These are phyloP conservation scores for Centroberyx gerrardi DNA, from an alignment of 2,797 vertebrate species.

Conservation along the genomic window DNA sequence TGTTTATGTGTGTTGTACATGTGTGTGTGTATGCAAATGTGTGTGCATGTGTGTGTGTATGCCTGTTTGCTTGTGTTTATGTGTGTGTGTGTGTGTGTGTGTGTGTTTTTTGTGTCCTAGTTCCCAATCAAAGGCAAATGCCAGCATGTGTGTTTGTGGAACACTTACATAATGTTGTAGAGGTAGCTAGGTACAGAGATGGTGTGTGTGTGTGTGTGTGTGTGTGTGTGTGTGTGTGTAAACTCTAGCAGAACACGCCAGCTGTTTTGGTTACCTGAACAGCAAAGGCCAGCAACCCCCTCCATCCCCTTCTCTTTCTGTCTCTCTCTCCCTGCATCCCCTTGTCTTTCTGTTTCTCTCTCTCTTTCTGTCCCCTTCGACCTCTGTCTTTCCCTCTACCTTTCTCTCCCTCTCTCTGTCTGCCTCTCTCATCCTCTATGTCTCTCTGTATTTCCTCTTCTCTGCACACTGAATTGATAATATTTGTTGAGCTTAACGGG, in stretches of 20 bases:
- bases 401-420: constrained; percentile 29
- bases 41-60: neutral
- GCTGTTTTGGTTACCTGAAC: constrained; percentile 48
- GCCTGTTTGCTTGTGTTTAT: neutral
- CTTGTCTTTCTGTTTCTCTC: constrained; percentile 49
- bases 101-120: constrained; percentile 32
- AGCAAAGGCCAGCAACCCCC: constrained; percentile 49
- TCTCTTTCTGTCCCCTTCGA: constrained; percentile 42
- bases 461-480: constrained; percentile 61
- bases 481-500: constrained; percentile 61
- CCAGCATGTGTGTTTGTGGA: constrained; percentile 34
- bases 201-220: constrained; percentile 16
- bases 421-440: constrained; percentile 45
- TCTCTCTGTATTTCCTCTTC: constrained; percentile 57
- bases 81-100: neutral
- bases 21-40: neutral
- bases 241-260: constrained; percentile 55
- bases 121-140: constrained; percentile 47
- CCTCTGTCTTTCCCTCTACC: neutral
- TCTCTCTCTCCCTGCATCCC: neutral
- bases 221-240: constrained; percentile 25
- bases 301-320: constrained; percentile 31
- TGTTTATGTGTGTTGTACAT: neutral
- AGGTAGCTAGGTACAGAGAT: constrained; percentile 35
- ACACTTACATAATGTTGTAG: constrained; percentile 53